A percentile compares a stretch with the other conserved stretches of the same genome.
Conservation (phyloP, 2,113 vertebrate species). For the Hippopotamus amphibius region DNA sequence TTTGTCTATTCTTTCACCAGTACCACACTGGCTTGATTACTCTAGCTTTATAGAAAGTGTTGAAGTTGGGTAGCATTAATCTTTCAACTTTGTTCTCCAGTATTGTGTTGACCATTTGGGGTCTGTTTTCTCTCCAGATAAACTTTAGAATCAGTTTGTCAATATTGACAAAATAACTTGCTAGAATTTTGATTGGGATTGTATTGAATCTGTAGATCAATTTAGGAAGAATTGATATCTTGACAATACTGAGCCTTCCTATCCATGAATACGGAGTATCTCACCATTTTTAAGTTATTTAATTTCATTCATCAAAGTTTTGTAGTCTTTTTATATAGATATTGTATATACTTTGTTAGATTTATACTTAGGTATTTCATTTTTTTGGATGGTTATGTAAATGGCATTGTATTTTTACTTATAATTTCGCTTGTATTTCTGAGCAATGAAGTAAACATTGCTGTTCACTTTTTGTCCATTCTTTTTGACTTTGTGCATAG, state of each 20-base stretch:
- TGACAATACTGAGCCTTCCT: background rate
- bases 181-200: background rate
- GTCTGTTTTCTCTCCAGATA: background rate
- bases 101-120: background rate
- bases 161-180: background rate
- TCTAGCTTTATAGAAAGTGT: background rate
- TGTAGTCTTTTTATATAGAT: background rate
- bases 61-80: background rate
- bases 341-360: background rate
- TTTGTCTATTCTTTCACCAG: background rate
- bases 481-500: background rate
- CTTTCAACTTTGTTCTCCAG: background rate
- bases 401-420: background rate
- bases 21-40: background rate
- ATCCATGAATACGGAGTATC: background rate
- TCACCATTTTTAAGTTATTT: background rate
- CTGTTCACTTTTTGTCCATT: background rate
- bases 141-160: background rate
- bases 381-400: background rate
- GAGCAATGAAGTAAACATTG: too few species aligned
- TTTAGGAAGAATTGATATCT: background rate
- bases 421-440: background rate
- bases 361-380: background rate
- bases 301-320: background rate
- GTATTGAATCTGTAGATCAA: background rate